Base-by-base conservation (phyloP, 2,113 vertebrate species). In the Colaptes auratus region DNA sequence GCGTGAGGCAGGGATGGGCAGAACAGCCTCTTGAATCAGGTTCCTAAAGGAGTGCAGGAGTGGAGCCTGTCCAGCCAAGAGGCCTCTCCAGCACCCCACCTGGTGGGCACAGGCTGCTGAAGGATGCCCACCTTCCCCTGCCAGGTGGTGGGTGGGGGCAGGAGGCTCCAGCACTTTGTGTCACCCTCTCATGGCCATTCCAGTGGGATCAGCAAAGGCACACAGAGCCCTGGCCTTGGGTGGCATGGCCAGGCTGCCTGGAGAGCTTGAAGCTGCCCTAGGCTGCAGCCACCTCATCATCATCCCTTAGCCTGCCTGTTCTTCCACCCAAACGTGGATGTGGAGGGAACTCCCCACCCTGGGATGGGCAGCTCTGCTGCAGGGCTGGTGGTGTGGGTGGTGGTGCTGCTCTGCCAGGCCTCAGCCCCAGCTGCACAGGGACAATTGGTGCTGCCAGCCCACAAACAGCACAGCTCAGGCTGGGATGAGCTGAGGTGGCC, bases 261-360 rank as follows among this genome's bases (percentile, higher is more conserved):
- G 70, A 0, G 7, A 13, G 24, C 59, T 18, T 21, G 46, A 15
- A 27, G 18, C 23, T 20, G 46, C 23, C 27, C 66, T n/a, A 17
- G 14, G 2, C 30, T 0, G 0, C 17, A n/a, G 3, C 30, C 18
- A 8, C 15, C 46, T 12, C 9, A 20, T 4, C 20, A 42, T 24
- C 42, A 15, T 8, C 5, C 5, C 30, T 30, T 18, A 20, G 7
- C 46, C 46, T 18, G 27, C 27, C 60, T 15, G 4, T 6, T 31
- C 56, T 64, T 75, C n/a, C 39, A 50, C 59, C 46, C 46, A 48
- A 48, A 48, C 10, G 19, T 20, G 46, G 46, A 4, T 48, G 46
- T 21, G 46, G 46, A 48, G 46, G 46, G 86, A 71, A 3, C 7
- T 25, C 12, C 18, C n/a, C 48, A 1, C 25, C 16, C 30, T 3